These are phyloP conservation scores for Leptopilina boulardi DNA, from an alignment of 1,140 invertebrate genomes.

Conservation along the genomic window DNA sequence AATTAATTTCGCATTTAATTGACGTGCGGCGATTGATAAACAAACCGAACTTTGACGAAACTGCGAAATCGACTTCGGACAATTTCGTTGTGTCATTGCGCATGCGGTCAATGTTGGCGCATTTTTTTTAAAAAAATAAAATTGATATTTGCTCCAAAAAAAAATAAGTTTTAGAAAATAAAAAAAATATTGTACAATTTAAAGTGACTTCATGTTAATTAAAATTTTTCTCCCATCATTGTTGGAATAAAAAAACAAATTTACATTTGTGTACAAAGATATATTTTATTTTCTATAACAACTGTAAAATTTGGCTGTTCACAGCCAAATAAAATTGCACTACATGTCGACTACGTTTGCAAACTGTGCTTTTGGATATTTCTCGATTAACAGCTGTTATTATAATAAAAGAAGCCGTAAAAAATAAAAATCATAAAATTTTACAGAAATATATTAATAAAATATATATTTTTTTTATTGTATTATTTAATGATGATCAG, in stretches of 20 bases:
- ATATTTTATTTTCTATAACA: slow-evolving; percentile 69
- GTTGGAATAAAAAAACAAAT: slow-evolving; percentile 31
- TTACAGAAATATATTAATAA: slow-evolving; percentile 34
- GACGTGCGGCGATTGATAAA: too few species aligned
- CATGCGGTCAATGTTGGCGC: too few species aligned
- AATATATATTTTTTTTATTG: background rate
- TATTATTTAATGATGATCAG: background rate
- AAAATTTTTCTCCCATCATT: too few species aligned
- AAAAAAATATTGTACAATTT: too few species aligned
- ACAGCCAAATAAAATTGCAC: slow-evolving; percentile 65
- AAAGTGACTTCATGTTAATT: too few species aligned
- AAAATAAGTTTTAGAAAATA: too few species aligned
- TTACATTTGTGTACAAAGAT: slow-evolving; percentile 65
- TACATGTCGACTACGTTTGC: slow-evolving; percentile 70
- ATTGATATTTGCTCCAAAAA: too few species aligned
- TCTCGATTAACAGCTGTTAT: background rate
- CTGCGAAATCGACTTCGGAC: too few species aligned
- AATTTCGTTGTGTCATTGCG: too few species aligned
- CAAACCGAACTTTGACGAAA: too few species aligned
- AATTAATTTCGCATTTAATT: too few species aligned
- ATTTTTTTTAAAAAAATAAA: too few species aligned
- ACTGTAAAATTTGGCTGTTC: slow-evolving; percentile 60
- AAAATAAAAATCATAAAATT: slow-evolving; percentile 42
- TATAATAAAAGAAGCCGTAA: background rate
- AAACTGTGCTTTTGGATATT: slow-evolving; percentile 58